Evolutionary conservation across 2,797 vertebrate genomes (phyloP).

Genomic region (Paratrypauchen microcephalus): DNA sequence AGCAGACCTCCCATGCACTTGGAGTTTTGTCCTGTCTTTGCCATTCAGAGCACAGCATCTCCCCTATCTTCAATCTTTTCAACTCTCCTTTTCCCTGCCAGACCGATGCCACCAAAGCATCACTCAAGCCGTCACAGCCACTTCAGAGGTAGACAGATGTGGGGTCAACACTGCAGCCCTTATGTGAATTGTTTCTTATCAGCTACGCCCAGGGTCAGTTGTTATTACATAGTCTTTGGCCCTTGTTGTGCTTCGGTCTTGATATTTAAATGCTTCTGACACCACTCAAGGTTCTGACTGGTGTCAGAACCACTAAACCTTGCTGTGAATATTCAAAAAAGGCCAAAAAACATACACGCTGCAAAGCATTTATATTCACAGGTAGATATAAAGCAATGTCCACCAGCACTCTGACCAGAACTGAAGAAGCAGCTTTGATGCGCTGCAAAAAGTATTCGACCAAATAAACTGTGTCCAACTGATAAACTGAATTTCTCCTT

Average conservation of each 20-base stretch:
- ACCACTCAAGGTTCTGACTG: constrained; percentile 27
- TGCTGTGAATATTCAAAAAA: constrained; percentile 27
- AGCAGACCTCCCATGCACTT: constrained; percentile 2
- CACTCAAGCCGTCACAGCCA: constrained; percentile 60
- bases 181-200: constrained; percentile 46
- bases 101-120: constrained; percentile 33
- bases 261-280: constrained; percentile 50
- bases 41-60: constrained; percentile 28
- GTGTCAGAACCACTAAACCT: constrained; percentile 31
- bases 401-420: no score
- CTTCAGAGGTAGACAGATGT: constrained; percentile 34
- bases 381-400: no score
- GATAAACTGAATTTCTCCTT: no score
- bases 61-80: constrained; percentile 39
- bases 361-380: constrained; percentile 38
- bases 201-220: constrained; percentile 34
- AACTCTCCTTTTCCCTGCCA: constrained; percentile 36
- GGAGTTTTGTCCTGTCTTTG: constrained; percentile 5
- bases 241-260: constrained; percentile 11
- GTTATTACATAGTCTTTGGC: constrained; percentile 14
- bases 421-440: no score
- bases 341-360: background rate
- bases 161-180: constrained; percentile 31
- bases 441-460: no score
- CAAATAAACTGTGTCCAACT: no score